Percentiles rank a stretch among this genome's conserved stretches.
These are phyloP conservation scores for Podotricha telesiphe DNA, from an alignment of 2,888 invertebrate genomes.

Conservation along the genomic window DNA sequence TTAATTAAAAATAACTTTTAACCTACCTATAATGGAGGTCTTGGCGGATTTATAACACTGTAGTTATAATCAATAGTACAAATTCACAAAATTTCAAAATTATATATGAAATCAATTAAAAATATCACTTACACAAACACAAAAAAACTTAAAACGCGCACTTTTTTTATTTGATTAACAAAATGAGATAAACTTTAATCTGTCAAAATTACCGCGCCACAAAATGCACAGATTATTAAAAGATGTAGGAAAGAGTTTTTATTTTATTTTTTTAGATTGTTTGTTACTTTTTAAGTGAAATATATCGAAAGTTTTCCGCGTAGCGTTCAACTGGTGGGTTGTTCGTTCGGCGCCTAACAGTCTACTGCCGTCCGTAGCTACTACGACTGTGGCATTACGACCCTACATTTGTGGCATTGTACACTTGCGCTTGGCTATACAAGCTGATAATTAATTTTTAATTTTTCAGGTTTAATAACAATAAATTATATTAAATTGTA, in stretches of 20 bases:
- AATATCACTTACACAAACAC: conserved; percentile 23
- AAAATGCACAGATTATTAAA: conserved; percentile 13
- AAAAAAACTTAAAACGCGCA: conserved; percentile 17
- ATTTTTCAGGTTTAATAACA: background rate
- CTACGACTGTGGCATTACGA: no score
- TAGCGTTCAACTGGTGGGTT: conserved; percentile 49
- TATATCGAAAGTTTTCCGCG: conserved; percentile 47
- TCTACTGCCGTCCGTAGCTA: conserved; percentile 48
- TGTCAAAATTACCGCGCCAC: conserved; percentile 20
- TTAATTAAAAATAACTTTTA: background rate
- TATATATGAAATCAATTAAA: conserved; percentile 4
- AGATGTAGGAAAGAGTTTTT: background rate
- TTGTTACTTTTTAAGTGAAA: conserved; percentile 27
- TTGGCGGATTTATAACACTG: background rate
- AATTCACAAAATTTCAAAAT: conserved; percentile 16
- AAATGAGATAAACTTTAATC: background rate
- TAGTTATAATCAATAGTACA: background rate
- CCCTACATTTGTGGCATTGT: conserved; percentile 1
- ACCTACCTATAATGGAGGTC: conserved; percentile 15
- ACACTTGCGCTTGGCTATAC: conserved; percentile 14
- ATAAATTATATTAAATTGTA: no score
- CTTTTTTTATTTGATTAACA: background rate
- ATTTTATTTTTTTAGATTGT: no score
- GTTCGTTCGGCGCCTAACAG: conserved; percentile 48
- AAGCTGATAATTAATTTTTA: background rate